phyloP scores from a whole-genome alignment of 2,888 invertebrate species.

The Philonicus albiceps region DNA sequence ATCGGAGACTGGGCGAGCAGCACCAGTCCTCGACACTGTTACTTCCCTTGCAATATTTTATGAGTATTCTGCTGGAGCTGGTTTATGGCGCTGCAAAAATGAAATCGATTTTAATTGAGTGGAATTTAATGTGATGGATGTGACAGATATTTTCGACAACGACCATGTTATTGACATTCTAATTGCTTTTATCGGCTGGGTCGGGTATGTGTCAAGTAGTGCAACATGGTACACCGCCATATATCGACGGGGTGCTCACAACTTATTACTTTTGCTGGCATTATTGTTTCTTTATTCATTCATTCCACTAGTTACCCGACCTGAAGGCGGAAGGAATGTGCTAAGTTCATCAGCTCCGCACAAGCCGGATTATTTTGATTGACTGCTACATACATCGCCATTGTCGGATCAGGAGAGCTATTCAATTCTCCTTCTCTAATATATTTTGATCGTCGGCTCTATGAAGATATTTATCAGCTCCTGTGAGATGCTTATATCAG shows the following conservation, averaged over 20 bases:
- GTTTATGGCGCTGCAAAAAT: conserved; percentile 49
- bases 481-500: too few species aligned
- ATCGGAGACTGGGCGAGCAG: not conserved
- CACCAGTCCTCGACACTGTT: not conserved
- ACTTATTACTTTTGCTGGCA: not conserved
- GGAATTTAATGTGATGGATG: conserved; percentile 41
- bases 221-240: not conserved
- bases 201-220: not conserved
- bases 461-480: not conserved
- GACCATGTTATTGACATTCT: conserved; percentile 37
- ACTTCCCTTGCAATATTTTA: not conserved
- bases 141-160: conserved; percentile 34
- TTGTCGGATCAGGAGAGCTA: not conserved
- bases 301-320: not conserved
- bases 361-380: not conserved
- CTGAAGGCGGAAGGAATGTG: not conserved
- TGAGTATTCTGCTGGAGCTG: conserved; percentile 44
- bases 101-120: conserved; percentile 46
- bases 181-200: conserved; percentile 25
- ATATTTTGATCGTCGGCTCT: not conserved
- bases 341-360: not conserved
- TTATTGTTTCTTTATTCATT: not conserved
- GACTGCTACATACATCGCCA: not conserved
- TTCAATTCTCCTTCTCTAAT: not conserved
- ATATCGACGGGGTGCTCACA: not conserved